Conservation (phyloP, 2,797 vertebrate genomes). For the Paguma larvata region DNA sequence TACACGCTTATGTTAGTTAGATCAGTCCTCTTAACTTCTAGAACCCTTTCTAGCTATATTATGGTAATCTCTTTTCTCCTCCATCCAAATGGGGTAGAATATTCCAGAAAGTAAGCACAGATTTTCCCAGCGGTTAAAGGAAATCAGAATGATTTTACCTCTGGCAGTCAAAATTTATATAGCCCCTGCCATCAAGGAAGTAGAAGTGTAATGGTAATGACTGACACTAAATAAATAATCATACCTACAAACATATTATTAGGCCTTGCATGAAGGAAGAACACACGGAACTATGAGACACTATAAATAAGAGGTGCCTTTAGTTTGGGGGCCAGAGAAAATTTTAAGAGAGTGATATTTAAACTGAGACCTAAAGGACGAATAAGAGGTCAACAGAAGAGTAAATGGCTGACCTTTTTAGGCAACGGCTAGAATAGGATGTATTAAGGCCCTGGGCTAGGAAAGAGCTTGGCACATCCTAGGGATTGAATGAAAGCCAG, state of each 20-base stretch:
- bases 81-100: not conserved
- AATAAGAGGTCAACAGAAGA: not conserved
- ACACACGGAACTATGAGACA: too few relatives aligned
- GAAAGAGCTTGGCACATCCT: not conserved
- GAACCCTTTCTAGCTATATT: slow-evolving; percentile 41
- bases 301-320: not conserved
- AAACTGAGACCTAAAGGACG: not conserved
- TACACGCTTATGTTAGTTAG: slow-evolving; percentile 55
- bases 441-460: not conserved
- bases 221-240: not conserved
- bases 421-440: not conserved
- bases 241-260: not conserved
- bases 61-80: not conserved
- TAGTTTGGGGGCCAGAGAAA: not conserved
- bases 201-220: not conserved
- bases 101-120: slow-evolving; percentile 54
- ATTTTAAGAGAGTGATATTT: slow-evolving; percentile 34
- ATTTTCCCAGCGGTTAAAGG: not conserved
- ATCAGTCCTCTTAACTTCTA: slow-evolving; percentile 57
- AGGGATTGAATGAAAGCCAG: not conserved
- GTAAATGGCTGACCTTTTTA: not conserved
- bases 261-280: not conserved
- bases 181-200: not conserved
- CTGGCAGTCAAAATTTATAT: not conserved
- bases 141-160: slow-evolving; percentile 25